Conservation (phyloP, 2,113 vertebrate species). For the Propithecus coquereli region DNA sequence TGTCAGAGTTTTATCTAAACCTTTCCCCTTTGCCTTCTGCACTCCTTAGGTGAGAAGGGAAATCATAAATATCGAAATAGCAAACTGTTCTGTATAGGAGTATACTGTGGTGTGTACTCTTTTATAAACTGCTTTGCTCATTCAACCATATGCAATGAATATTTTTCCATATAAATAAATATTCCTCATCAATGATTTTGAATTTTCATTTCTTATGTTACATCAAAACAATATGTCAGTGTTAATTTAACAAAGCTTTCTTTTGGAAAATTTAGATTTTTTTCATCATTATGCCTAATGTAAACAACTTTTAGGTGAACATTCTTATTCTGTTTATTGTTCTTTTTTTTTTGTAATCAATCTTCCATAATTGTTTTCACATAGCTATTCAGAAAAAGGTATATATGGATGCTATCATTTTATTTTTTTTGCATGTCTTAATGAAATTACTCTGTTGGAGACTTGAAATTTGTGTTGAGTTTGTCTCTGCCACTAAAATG, state of each 20-base stretch:
- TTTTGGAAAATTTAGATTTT: neutral
- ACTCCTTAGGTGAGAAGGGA: neutral
- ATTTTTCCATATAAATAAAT: neutral
- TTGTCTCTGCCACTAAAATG: neutral
- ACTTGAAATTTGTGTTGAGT: conserved; percentile 2
- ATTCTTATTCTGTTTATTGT: neutral
- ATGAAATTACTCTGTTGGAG: neutral
- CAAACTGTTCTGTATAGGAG: neutral
- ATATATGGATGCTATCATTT: neutral
- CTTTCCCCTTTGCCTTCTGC: neutral
- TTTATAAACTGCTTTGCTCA: neutral
- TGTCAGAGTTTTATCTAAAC: neutral
- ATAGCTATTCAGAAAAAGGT: neutral
- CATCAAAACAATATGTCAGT: neutral
- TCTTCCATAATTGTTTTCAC: neutral
- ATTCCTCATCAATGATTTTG: neutral
- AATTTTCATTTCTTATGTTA: neutral
- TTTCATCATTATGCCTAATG: neutral
- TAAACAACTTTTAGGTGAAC: neutral
- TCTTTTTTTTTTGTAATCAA: neutral
- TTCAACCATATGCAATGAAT: neutral
- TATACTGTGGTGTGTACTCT: neutral
- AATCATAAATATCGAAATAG: neutral
- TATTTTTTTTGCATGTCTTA: neutral
- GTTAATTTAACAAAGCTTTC: neutral